These are phyloP conservation scores for Julus scanicus DNA, from an alignment of 2,888 invertebrate genomes.

Conservation along the genomic window DNA sequence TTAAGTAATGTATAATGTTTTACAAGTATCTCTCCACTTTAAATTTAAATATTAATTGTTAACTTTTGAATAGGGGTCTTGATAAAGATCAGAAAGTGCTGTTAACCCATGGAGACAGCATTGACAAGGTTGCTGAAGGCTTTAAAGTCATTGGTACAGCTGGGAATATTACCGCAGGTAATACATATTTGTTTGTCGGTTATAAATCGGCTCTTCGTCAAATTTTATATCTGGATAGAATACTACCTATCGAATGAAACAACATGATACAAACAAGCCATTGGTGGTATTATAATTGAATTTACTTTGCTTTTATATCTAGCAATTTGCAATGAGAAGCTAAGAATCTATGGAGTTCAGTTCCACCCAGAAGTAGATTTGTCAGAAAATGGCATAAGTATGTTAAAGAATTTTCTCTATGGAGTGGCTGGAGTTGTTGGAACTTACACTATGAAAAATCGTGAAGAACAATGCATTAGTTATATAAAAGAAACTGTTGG, in stretches of 20 bases:
- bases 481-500: conserved; percentile 91
- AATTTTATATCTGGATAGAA: too few relatives aligned
- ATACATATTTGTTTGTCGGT: not conserved
- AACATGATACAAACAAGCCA: too few relatives aligned
- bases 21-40: not conserved
- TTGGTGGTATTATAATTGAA: too few relatives aligned
- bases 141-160: conserved; percentile 89
- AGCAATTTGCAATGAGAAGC: conserved; percentile 91
- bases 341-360: conserved; percentile 93
- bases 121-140: conserved; percentile 88
- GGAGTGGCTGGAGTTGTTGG: conserved; percentile 88
- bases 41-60: not conserved
- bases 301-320: conserved; percentile 16
- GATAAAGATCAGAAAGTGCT: conserved; percentile 89
- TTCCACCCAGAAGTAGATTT: conserved; percentile 99
- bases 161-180: conserved; percentile 78
- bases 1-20: conserved; percentile 79
- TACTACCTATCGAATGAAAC: too few relatives aligned
- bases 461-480: conserved; percentile 90
- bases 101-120: conserved; percentile 96
- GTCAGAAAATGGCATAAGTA: conserved; percentile 87
- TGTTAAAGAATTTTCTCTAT: conserved; percentile 94
- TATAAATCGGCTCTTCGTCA: too few relatives aligned
- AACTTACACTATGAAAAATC: conserved; percentile 85
- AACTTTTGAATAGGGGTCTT: conserved; percentile 75